Evolutionary conservation across 2,113 vertebrate species (phyloP).

Genomic region (Burhinus oedicnemus): DNA sequence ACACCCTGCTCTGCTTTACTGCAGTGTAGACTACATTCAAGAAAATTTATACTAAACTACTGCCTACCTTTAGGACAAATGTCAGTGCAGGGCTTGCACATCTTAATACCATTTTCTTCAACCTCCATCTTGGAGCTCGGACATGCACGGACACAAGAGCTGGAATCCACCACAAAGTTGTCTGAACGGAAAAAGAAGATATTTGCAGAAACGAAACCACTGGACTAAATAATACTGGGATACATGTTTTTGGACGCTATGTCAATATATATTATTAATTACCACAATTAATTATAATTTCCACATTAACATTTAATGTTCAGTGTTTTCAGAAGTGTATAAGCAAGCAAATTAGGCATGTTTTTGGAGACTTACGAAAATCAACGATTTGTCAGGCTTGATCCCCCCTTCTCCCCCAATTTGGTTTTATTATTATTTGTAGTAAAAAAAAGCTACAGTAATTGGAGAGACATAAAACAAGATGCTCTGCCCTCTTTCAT

Average conservation of each 20-base stretch:
- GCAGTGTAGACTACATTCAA: neutral
- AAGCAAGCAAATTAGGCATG: neutral
- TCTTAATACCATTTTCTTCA: conserved; percentile 95
- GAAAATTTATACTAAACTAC: neutral
- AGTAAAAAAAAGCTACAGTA: neutral
- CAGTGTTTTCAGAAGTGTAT: neutral
- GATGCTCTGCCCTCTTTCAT: neutral
- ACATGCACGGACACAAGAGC: conserved; percentile 94
- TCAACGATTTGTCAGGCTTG: neutral
- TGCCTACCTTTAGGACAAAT: conserved; percentile 95
- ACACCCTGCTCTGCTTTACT: neutral
- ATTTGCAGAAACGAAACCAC: neutral
- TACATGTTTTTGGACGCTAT: neutral
- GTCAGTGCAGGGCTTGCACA: conserved; percentile 97
- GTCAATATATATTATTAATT: neutral
- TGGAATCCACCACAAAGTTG: conserved; percentile 98
- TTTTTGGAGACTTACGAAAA: neutral
- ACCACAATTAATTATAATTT: neutral
- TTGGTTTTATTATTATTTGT: neutral
- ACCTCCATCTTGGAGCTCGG: conserved; percentile 99
- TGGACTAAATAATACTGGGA: neutral
- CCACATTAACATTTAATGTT: neutral
- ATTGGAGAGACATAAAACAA: neutral
- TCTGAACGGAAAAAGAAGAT: conserved; percentile 75
- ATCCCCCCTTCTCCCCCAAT: neutral